A percentile compares a stretch with the other conserved stretches of the same genome.
These are phyloP conservation scores for Holothuria leucospilota DNA, from an alignment of 53 echinoderm and acorn worm genomes.

Conservation along the genomic window DNA sequence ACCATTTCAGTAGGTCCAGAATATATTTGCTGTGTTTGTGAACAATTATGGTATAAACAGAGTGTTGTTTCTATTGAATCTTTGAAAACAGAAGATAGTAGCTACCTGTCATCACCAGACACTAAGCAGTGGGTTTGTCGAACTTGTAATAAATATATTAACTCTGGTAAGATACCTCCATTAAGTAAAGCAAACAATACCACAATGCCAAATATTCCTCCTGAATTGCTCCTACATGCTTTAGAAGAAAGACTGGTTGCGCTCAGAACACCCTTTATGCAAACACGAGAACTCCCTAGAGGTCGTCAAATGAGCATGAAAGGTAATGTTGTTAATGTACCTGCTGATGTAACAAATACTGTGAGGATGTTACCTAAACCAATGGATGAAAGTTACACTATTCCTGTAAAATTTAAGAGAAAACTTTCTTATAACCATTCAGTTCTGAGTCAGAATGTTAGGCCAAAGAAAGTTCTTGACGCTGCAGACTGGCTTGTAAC, in stretches of 20 bases:
- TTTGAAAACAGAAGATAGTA: too few relatives aligned
- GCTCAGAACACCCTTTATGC: too few relatives aligned
- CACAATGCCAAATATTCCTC: too few relatives aligned
- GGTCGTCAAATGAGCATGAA: conserved; percentile 41
- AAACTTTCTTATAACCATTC: conserved; percentile 42
- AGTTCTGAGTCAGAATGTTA: conserved; percentile 54
- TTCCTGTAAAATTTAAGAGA: conserved; percentile 64
- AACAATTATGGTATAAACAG: conserved; percentile 59
- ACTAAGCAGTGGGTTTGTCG: too few relatives aligned
- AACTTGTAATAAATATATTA: conserved; percentile 44
- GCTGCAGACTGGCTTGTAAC: conserved; percentile 58
- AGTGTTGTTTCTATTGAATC: conserved; percentile 3
- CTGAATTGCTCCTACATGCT: too few relatives aligned
- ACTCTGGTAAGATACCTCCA: conserved; percentile 33
- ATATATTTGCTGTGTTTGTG: conserved; percentile 41
- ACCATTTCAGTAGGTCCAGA: conserved; percentile 24
- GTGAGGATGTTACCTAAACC: conserved; percentile 27
- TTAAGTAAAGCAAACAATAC: conserved; percentile 38
- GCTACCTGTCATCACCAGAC: too few relatives aligned
- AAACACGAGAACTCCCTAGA: too few relatives aligned
- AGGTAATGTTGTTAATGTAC: conserved; percentile 59
- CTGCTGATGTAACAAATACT: conserved; percentile 14
- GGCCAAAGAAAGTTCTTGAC: conserved; percentile 50
- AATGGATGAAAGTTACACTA: conserved; percentile 24
- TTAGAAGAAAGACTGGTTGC: too few relatives aligned